Percentiles rank a stretch among this genome's conserved stretches.
Evolutionary conservation across 2,113 vertebrate genomes (phyloP).

Genomic region (Laterallus jamaicensis): DNA sequence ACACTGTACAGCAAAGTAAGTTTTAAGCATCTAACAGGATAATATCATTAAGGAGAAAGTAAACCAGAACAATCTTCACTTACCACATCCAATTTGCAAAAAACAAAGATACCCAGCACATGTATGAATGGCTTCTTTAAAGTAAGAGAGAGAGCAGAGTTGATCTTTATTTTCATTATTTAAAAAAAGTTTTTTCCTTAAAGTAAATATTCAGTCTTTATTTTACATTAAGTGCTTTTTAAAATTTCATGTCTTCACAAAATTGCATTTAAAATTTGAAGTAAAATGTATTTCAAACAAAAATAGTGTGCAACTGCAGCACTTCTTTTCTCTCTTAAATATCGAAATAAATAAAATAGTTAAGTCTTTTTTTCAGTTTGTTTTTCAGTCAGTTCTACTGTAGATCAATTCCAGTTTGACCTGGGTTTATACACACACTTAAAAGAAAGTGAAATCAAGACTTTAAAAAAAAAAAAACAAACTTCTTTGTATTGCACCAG

Average conservation of each 20-base stretch:
- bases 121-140: conserved; percentile 77
- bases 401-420: conserved; percentile 74
- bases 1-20: conserved; percentile 42
- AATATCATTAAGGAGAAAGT: conserved; percentile 51
- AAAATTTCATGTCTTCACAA: conserved; percentile 78
- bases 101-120: conserved; percentile 78
- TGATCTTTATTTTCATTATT: conserved; percentile 82
- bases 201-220: conserved; percentile 78
- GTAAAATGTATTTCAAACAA: conserved; percentile 78
- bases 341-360: conserved; percentile 84
- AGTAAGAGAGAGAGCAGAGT: conserved; percentile 79
- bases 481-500: conserved; percentile 79
- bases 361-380: conserved; percentile 70
- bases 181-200: conserved; percentile 71
- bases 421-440: conserved; percentile 70
- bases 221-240: conserved; percentile 78
- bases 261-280: conserved; percentile 76
- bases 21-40: conserved; percentile 55
- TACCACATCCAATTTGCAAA: conserved; percentile 79
- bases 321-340: conserved; percentile 79
- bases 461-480: not conserved
- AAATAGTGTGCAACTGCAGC: conserved; percentile 79
- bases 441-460: conserved; percentile 71
- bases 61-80: conserved; percentile 74
- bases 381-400: conserved; percentile 75